Conservation (phyloP, 2,113 vertebrate species). For the Helogale parvula region DNA sequence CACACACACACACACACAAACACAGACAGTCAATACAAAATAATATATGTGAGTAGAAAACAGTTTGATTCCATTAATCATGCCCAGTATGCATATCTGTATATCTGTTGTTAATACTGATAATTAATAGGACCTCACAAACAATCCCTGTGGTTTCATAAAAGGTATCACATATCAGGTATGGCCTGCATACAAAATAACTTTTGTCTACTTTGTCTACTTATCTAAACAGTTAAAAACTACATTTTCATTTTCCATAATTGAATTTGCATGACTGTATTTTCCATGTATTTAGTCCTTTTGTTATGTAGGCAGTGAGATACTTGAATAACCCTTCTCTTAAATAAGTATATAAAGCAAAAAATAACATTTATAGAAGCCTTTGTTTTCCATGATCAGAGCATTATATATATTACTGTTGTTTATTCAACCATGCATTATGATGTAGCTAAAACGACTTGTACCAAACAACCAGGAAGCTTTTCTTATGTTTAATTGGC, state of each 20-base stretch:
- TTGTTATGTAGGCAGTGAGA: background rate
- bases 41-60: background rate
- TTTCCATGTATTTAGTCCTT: background rate
- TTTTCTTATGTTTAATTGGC: background rate
- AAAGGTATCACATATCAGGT: background rate
- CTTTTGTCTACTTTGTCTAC: background rate
- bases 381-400: background rate
- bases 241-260: background rate
- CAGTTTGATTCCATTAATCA: background rate
- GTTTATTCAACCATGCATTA: background rate
- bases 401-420: background rate
- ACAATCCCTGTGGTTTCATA: background rate
- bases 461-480: background rate
- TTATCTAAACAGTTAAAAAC: background rate
- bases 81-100: background rate
- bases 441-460: background rate
- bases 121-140: background rate
- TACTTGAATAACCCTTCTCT: background rate
- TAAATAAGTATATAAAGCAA: background rate
- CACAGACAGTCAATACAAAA: background rate
- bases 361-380: background rate
- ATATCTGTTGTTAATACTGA: background rate
- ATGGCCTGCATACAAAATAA: background rate
- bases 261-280: background rate
- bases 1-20: background rate